A percentile compares a stretch with the other conserved stretches of the same genome.
Conservation (phyloP, 2,888 invertebrate genomes). For the Blastobasis lacticolella region DNA sequence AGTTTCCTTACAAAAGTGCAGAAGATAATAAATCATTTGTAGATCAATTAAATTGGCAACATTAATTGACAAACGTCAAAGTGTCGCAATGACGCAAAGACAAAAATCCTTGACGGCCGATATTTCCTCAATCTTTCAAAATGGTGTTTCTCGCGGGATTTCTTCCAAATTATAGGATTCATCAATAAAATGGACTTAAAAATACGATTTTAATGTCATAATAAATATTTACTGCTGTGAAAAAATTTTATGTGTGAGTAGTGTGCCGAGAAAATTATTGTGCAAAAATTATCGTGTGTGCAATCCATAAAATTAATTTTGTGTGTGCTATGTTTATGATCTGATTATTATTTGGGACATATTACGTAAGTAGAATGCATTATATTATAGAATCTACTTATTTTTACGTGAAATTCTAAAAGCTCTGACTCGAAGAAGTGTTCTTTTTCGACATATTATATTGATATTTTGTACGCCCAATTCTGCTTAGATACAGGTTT, state of each 20-base stretch:
- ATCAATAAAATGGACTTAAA: slow-evolving; percentile 48
- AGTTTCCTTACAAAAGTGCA: no score
- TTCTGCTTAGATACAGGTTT: no score
- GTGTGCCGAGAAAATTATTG: slow-evolving; percentile 25
- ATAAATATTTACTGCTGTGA: slow-evolving; percentile 15
- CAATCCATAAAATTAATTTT: slow-evolving; percentile 43
- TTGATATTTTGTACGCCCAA: no score
- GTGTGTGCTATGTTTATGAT: slow-evolving; percentile 54
- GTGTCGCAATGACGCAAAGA: slow-evolving; percentile 60
- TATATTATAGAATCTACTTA: slow-evolving; percentile 15
- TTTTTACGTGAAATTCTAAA: no score
- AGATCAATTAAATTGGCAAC: slow-evolving; percentile 10
- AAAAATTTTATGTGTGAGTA: slow-evolving; percentile 22
- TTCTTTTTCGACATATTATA: no score
- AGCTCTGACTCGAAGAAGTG: no score
- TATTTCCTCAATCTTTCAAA: slow-evolving; percentile 65
- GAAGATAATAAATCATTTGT: background rate
- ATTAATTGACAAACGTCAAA: slow-evolving; percentile 32
- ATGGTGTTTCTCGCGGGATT: slow-evolving; percentile 68
- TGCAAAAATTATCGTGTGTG: slow-evolving; percentile 18
- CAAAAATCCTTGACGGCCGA: slow-evolving; percentile 55
- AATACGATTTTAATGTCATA: slow-evolving; percentile 26
- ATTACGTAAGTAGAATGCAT: slow-evolving; percentile 63
- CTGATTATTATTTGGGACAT: slow-evolving; percentile 53
- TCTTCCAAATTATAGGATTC: slow-evolving; percentile 50